Evolutionary conservation across 2,888 invertebrate genomes (phyloP), one percentile per base, ranked within the genome.

Genomic region (Lasius fuliginosus): DNA sequence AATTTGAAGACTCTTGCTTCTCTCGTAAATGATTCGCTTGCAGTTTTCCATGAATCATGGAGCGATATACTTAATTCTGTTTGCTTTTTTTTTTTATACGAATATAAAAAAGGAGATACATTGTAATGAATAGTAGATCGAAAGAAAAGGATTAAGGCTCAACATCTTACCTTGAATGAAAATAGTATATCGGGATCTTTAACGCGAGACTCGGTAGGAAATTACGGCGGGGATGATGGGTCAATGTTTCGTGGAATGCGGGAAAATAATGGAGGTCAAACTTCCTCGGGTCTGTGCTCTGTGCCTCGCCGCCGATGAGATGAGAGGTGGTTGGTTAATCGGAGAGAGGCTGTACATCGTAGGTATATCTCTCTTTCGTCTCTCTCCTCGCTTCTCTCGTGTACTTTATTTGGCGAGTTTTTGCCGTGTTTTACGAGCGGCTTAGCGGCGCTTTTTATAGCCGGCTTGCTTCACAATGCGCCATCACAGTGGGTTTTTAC

Each of bases 391-490:
- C 49, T 30, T 27, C 27, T 42, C 18, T 18, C 30, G 40, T 40
- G 71, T 83, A 85, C 87, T 90, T 88, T 86, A 87, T 90, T 90
- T 82, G 87, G 76, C 88, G 85, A 86, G 85, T 89, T 91, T 92
- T 91, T 89, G 87, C 82, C 82, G 77, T 46, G 85, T 90, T 92
- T 92, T 90, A 92, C 88, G 90, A 91, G 82, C 90, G 82, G 82
- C 87, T 90, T 88, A 85, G 87, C 90, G 88, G 85, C 85, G 84
- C 84, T 90, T 91, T 92, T 92, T 92, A 91, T 90, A 87, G 87
- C 85, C 86, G 77, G 84, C 73, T 89, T 87, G 85, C 86, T 87
- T 85, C 85, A 91, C 92, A 88, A 91, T 89, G 86, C 86, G 81
- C 87, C 89, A 87, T 90, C 91, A 84, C 76, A 60, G 81, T 9